Conservation (phyloP, 2,113 vertebrate genomes). For the Chloebia gouldiae region DNA sequence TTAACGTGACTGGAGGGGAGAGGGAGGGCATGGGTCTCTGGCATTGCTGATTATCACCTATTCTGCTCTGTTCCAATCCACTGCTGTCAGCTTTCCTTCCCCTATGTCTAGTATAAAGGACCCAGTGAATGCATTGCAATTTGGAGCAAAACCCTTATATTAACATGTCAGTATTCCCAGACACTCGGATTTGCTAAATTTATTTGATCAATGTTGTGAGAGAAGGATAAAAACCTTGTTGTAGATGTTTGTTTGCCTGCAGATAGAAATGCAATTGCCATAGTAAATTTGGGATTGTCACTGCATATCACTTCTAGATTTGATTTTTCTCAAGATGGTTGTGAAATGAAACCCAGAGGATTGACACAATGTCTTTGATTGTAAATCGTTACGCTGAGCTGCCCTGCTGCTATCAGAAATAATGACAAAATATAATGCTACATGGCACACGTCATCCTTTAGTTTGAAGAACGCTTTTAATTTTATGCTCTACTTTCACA, state of each 20-base stretch:
- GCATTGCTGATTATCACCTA: not conserved
- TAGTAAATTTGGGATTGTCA: not conserved
- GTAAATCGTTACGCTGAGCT: not conserved
- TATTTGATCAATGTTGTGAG: not conserved
- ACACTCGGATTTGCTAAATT: not conserved
- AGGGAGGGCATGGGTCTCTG: not conserved
- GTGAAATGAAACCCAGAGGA: constrained; percentile 9
- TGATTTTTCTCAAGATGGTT: constrained; percentile 14
- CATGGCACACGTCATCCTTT: not conserved
- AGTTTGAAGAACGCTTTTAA: constrained; percentile 40
- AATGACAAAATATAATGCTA: not conserved
- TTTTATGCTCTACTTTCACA: constrained; percentile 48
- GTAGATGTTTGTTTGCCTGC: not conserved
- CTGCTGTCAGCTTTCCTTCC: not conserved
- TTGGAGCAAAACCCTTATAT: not conserved
- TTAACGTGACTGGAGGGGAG: not conserved
- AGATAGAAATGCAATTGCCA: not conserved
- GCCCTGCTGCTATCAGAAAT: not conserved
- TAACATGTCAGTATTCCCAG: not conserved
- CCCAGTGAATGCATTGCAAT: not conserved
- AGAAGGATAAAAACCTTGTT: not conserved
- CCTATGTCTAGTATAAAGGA: accelerated
- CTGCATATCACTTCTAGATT: not conserved
- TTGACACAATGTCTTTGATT: not conserved
- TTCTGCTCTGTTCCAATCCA: not conserved